A percentile compares a stretch with the other conserved stretches of the same genome.
phyloP scores from a whole-genome alignment of 2,888 invertebrate species.

The Acholoe squamosa region DNA sequence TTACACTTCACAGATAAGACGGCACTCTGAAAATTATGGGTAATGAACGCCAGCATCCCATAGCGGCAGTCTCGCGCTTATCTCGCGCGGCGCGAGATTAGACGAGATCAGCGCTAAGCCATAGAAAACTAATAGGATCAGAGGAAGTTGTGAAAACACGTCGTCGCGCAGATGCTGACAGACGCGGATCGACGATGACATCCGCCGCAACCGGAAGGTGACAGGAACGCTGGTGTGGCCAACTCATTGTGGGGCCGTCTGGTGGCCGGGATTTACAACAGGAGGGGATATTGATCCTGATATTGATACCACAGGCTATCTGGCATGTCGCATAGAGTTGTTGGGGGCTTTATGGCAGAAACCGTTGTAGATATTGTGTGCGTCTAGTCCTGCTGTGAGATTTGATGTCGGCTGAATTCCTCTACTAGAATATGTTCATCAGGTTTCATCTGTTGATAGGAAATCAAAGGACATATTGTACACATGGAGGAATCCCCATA shows the following conservation, averaged over 20 bases:
- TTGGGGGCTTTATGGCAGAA: too few relatives aligned
- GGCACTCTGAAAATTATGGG: slow-evolving; percentile 4
- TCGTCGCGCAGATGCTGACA: not conserved
- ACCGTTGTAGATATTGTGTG: too few relatives aligned
- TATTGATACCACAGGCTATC: not conserved
- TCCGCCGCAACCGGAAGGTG: slow-evolving; percentile 26
- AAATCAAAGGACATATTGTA: too few relatives aligned
- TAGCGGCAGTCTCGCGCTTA: slow-evolving; percentile 12
- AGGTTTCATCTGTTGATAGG: too few relatives aligned
- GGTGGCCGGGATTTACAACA: not conserved
- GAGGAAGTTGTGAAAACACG: slow-evolving; percentile 34
- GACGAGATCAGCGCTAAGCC: slow-evolving; percentile 38
- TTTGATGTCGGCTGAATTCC: too few relatives aligned
- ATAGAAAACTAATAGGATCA: slow-evolving; percentile 23
- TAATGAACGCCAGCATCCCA: slow-evolving; percentile 23
- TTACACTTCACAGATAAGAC: slow-evolving; percentile 44
- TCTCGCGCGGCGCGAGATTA: slow-evolving; percentile 43
- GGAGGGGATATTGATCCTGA: not conserved
- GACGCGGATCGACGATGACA: slow-evolving; percentile 6
- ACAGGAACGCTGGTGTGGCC: not conserved
- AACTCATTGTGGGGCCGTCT: not conserved
- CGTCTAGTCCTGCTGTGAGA: too few relatives aligned
- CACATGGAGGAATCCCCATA: too few relatives aligned
- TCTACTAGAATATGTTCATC: too few relatives aligned
- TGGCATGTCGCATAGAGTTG: not conserved